Evolutionary conservation across 2,113 vertebrate species (phyloP).

Genomic region (Tupaia tana): DNA sequence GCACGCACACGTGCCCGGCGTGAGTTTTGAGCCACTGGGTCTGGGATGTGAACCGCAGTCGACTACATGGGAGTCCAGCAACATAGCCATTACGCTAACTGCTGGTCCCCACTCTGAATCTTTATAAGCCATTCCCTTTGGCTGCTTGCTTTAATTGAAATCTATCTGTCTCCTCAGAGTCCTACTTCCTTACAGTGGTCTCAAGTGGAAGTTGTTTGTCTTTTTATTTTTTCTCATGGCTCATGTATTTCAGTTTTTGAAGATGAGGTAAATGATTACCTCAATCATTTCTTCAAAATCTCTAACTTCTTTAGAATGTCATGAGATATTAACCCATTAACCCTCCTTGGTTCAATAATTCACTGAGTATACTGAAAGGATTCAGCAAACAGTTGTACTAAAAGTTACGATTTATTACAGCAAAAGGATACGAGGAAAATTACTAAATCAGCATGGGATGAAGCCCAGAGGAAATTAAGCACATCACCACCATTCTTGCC

Average conservation of each 20-base stretch:
- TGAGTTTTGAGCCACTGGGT: too few relatives aligned
- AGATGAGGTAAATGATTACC: not conserved
- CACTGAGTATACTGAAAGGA: not conserved
- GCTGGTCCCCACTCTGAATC: not conserved
- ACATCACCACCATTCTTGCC: not conserved
- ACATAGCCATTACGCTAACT: too few relatives aligned
- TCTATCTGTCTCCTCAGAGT: not conserved
- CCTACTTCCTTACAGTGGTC: not conserved
- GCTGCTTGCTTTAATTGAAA: conserved; percentile 11
- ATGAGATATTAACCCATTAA: not conserved
- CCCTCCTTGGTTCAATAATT: not conserved
- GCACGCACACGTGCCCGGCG: too few relatives aligned
- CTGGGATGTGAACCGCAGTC: too few relatives aligned
- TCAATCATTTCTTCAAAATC: conserved; percentile 12
- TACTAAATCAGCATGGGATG: not conserved
- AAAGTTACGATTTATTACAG: not conserved
- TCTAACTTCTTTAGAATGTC: not conserved
- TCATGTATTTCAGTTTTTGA: not conserved
- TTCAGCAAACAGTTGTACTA: not conserved
- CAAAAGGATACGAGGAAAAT: conserved; percentile 15
- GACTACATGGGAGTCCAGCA: too few relatives aligned
- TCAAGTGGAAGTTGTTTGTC: not conserved
- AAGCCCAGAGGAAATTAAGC: not conserved
- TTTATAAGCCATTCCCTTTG: not conserved
- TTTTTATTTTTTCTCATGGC: not conserved